A percentile compares a stretch with the other conserved stretches of the same genome.
phyloP scores from a whole-genome alignment of 2,888 invertebrate species.

The Drosophila koepferae region DNA sequence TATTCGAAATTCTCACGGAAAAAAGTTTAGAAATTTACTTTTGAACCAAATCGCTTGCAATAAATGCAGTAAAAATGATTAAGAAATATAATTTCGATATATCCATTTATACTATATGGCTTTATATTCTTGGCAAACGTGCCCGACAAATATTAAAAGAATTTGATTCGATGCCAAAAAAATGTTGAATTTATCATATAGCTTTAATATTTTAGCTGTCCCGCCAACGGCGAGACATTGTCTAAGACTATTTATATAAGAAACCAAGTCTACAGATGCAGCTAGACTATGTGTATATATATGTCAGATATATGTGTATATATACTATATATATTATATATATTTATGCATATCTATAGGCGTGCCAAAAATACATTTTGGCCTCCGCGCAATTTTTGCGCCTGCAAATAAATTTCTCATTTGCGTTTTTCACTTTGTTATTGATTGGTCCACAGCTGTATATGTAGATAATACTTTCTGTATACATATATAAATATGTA shows the following conservation, averaged over 20 bases:
- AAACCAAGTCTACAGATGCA: slow-evolving; percentile 12
- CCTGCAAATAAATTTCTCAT: slow-evolving; percentile 54
- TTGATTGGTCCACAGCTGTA: slow-evolving; percentile 44
- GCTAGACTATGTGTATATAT: slow-evolving; percentile 25
- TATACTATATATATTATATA: slow-evolving; percentile 33
- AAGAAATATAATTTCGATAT: not conserved
- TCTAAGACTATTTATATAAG: slow-evolving; percentile 37
- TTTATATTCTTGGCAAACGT: slow-evolving; percentile 28
- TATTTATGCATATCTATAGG: slow-evolving; percentile 29
- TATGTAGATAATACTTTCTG: slow-evolving; percentile 18
- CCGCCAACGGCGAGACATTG: slow-evolving; percentile 73
- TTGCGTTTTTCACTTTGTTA: slow-evolving; percentile 41
- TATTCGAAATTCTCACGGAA: not conserved
- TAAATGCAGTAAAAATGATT: slow-evolving; percentile 3
- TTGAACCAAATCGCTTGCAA: not conserved
- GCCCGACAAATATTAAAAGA: slow-evolving; percentile 27
- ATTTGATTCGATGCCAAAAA: slow-evolving; percentile 54
- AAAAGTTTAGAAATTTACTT: not conserved
- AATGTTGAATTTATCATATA: slow-evolving; percentile 28
- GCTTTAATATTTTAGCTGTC: slow-evolving; percentile 52
- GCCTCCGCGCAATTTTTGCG: slow-evolving; percentile 54
- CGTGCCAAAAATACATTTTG: slow-evolving; percentile 64
- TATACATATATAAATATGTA: slow-evolving; percentile 4
- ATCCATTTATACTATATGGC: slow-evolving; percentile 1
- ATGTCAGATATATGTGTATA: slow-evolving; percentile 23